A percentile compares a stretch with the other conserved stretches of the same genome.
Conservation (phyloP, 2,888 invertebrate genomes). For the Fissipunctia ypsillon region DNA sequence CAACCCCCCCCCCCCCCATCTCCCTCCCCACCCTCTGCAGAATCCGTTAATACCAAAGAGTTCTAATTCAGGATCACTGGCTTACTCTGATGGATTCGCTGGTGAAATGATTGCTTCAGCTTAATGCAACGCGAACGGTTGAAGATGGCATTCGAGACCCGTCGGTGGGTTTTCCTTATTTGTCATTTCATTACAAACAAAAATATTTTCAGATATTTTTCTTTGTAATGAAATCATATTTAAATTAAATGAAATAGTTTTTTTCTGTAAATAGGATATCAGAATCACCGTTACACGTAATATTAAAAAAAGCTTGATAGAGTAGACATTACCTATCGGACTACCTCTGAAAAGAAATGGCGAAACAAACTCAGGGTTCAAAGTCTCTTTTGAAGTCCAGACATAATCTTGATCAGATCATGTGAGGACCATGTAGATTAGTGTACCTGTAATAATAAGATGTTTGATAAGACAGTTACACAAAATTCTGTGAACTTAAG, state of each 20-base stretch:
- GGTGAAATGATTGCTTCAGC: slow-evolving; percentile 52
- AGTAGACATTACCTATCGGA: too few species aligned
- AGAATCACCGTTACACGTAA: too few species aligned
- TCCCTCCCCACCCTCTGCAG: slow-evolving; percentile 1
- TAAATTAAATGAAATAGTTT: too few species aligned
- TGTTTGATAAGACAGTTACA: neutral
- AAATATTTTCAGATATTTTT: neutral
- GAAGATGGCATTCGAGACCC: slow-evolving; percentile 9
- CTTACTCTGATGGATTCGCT: slow-evolving; percentile 59
- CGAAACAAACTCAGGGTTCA: too few species aligned
- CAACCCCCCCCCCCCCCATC: neutral
- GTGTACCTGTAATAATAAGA: too few species aligned
- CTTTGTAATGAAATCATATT: neutral
- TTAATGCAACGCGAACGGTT: slow-evolving; percentile 24
- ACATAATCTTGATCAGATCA: too few species aligned
- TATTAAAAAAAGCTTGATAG: too few species aligned
- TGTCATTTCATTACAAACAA: too few species aligned
- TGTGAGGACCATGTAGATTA: too few species aligned
- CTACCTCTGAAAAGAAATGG: too few species aligned
- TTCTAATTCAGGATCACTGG: slow-evolving; percentile 62
- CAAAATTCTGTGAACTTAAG: neutral
- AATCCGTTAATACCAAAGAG: slow-evolving; percentile 58
- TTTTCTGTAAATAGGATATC: too few species aligned
- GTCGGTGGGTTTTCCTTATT: neutral
- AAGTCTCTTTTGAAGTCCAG: too few species aligned